Conservation (phyloP, 2,113 vertebrate species). For the Paedocypris sp. region DNA sequence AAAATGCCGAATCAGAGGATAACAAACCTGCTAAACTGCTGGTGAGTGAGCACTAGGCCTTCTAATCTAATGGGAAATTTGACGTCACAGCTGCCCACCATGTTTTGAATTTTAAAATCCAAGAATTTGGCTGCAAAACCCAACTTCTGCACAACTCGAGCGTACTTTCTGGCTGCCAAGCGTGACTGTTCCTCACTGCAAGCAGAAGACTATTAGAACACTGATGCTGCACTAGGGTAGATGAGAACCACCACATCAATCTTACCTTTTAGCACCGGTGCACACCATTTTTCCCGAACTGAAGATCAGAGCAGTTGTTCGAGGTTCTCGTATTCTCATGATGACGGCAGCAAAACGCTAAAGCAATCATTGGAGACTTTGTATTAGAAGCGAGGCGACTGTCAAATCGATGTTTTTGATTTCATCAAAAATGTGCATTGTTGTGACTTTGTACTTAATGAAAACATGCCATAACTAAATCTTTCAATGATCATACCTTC, state of each 20-base stretch:
- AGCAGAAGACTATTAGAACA: background rate
- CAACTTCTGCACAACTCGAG: slow-evolving; percentile 93
- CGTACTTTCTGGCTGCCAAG: slow-evolving; percentile 92
- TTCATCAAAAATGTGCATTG: too few species aligned
- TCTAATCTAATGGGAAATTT: slow-evolving; percentile 96
- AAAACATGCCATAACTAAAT: too few species aligned
- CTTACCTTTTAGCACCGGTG: slow-evolving; percentile 94
- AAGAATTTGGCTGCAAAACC: slow-evolving; percentile 96
- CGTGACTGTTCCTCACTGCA: slow-evolving; percentile 90
- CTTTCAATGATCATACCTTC: slow-evolving; percentile 77
- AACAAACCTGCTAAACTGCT: slow-evolving; percentile 91
- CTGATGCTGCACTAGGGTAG: background rate
- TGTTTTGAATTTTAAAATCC: slow-evolving; percentile 99
- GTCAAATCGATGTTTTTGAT: background rate
- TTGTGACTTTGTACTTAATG: too few species aligned
- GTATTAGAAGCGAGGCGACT: too few species aligned
- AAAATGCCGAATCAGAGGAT: too few species aligned
- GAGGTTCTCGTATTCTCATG: slow-evolving; percentile 98
- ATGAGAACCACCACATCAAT: background rate
- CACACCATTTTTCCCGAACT: slow-evolving; percentile 99
- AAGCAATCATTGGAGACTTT: slow-evolving; percentile 25
- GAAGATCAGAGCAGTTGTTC: slow-evolving; percentile 96
- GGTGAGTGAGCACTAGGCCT: slow-evolving; percentile 91
- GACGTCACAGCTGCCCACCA: slow-evolving; percentile 97
- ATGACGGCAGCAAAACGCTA: slow-evolving; percentile 98